Evolutionary conservation across 2,888 invertebrate species (phyloP), one percentile per base, ranked within the genome.

Genomic region (Phortica magna): DNA sequence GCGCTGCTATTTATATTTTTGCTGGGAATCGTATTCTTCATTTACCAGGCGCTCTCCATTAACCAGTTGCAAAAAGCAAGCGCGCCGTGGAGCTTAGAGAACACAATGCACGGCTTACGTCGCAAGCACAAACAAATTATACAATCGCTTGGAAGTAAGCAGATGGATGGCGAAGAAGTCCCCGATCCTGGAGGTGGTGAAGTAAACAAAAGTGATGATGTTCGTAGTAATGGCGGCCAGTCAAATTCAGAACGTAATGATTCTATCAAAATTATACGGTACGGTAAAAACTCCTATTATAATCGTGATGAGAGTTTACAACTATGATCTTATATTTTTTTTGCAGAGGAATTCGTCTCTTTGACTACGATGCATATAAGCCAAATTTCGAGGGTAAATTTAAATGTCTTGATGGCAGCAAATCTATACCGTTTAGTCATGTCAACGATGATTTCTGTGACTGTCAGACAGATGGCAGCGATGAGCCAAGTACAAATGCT

Each of bases 361-460:
- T 90, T 76, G 92, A 93, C 81, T 91, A 91, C 76, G 89, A 91
- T 65, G 89, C 90, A 4, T 93, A 93, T 76, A 90, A 91, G 76
- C 93, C 93, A 1, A 92, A 93, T 78, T 89, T 85, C 9, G 85
- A 89, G 6, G 92, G 92, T 0, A 92, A 91, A 67, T 93, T 93
- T 78, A 89, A 90, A 64, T 94, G 94, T 74, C 88, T 93, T 73
- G 85, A 88, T 74, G 91, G 92, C 12, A 92, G 90, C 77, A 89
- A 91, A 75, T 91, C 92, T 80, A 93, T 95, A 73, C 90, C 93
- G 1, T 94, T 93, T 88, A 84, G 91, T 9, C 92, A 93, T 82
- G 92, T 97, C 1, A 97, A 97, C 89, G 97, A 97, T 91, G 95
- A 97, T 90, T 97, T 94, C 88, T 97, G 97, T 93, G 97, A 97